These are phyloP conservation scores for Riparia riparia DNA, from an alignment of 2,113 vertebrate genomes.

Conservation along the genomic window DNA sequence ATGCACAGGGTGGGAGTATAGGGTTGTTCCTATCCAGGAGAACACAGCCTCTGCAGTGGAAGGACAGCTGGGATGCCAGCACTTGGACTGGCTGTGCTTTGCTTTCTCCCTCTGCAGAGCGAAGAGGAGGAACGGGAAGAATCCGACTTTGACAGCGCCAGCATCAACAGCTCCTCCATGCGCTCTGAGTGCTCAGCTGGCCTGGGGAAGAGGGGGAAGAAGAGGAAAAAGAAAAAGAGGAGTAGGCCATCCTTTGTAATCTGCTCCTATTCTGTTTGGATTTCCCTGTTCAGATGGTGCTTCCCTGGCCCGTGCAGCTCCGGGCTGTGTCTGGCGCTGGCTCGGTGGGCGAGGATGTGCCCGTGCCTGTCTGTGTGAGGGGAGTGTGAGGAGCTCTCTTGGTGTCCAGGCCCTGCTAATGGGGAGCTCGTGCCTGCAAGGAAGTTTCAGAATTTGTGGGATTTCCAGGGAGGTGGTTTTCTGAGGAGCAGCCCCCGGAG, in stretches of 20 bases:
- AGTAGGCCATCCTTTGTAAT: constrained; percentile 78
- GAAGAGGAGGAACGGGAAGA: constrained; percentile 96
- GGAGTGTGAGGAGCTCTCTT: not conserved
- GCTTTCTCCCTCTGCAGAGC: constrained; percentile 78
- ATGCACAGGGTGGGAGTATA: not conserved
- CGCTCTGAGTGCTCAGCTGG: constrained; percentile 87
- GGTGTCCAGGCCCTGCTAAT: not conserved
- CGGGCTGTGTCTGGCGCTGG: not conserved
- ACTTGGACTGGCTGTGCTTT: not conserved
- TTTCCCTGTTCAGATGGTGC: not conserved
- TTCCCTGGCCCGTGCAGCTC: not conserved
- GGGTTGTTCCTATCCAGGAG: not conserved
- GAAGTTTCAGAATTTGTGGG: not conserved
- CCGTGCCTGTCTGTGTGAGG: not conserved
- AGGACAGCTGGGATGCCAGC: not conserved
- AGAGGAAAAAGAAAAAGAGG: constrained; percentile 92
- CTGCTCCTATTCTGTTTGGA: not conserved
- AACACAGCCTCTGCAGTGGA: not conserved
- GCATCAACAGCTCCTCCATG: constrained; percentile 94
- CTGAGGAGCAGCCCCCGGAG: not conserved
- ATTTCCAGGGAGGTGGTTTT: not conserved
- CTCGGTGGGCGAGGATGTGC: not conserved
- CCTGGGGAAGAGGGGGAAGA: constrained; percentile 88
- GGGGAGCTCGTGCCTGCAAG: not conserved
- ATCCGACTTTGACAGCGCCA: constrained; percentile 94